Percentiles rank a stretch among this genome's conserved stretches.
phyloP scores from a whole-genome alignment of 2,888 invertebrate genomes.

The Noctua fimbriata region DNA sequence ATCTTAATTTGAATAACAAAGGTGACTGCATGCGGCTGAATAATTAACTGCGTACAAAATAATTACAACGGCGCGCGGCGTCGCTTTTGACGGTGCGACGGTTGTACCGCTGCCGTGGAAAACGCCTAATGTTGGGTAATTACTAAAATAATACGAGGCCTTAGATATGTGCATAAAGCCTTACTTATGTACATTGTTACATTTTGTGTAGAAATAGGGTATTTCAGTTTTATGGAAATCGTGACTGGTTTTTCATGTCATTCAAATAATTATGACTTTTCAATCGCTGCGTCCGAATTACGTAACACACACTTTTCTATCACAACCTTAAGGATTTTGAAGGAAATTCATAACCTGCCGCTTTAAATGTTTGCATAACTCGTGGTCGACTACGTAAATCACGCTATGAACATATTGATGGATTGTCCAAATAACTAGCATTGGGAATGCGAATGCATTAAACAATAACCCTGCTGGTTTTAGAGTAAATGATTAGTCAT shows the following conservation, averaged over 20 bases:
- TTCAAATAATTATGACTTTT: not conserved
- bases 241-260: not conserved
- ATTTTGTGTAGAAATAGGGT: not conserved
- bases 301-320: not conserved
- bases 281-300: not conserved
- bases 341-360: not conserved
- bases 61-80: slow-evolving; percentile 67
- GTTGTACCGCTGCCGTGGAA: slow-evolving; percentile 44
- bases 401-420: not conserved
- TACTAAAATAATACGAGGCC: slow-evolving; percentile 40
- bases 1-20: slow-evolving; percentile 85
- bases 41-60: slow-evolving; percentile 78
- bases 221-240: not conserved
- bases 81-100: slow-evolving; percentile 60
- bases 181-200: slow-evolving; percentile 3
- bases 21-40: slow-evolving; percentile 82
- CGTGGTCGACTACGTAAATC: not conserved
- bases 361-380: not conserved
- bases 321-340: not conserved
- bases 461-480: not conserved
- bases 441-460: not conserved
- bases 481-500: not conserved
- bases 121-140: slow-evolving; percentile 53
- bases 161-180: not conserved
- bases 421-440: not conserved